Base-by-base conservation (phyloP, 2,888 invertebrate genomes). In the Urechis unicinctus region DNA sequence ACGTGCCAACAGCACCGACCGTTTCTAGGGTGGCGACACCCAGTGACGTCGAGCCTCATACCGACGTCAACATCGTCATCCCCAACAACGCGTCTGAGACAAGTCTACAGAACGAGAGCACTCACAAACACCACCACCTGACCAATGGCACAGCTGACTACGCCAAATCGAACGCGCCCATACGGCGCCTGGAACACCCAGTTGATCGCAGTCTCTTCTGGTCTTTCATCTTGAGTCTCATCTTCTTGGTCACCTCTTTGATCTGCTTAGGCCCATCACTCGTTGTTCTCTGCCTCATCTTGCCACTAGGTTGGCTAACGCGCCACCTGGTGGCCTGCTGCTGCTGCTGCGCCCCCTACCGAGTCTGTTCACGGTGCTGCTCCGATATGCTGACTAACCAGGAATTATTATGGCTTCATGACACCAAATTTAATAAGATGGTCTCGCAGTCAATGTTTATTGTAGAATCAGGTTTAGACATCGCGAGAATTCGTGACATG, bases 361-460 rank as follows among this genome's bases (percentile, higher is more conserved):
- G 64, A 52, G 57, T 60, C 50, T 68, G 70, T 57, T 61, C 69
- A 50, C 69, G 71, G 30, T 70, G 73, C 46, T 74, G 67, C 58
- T 67, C 70, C 53, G 63, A 67, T 55, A 61, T 71, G 53, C 70
- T 81, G 49, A 68, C 76, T 22, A 74, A 77, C 21, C 74, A 77
- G 25, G 82, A 82, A 62, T 72, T 75, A 22, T 70, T 79, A 56
- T 82, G 82, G 81, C 68, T 80, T 57, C 76, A 77, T 24, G 67
- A 70, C 49, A 67, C 69, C 28, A 70, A 72, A 59, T 70, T 70
- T 36, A 66, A 68, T 29, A 53, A 55, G 22, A 57, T 62, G 21
- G 74, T 82, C n/a, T 73, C 79, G 25, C 81, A 81, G 65, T 79
- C 80, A 36, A 69, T 83, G 24, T 69, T 83, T 3, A 75, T 81